Evolutionary conservation across 2,113 vertebrate genomes (phyloP), one percentile per base, ranked within the genome.

Genomic region (Peromyscus leucopus): DNA sequence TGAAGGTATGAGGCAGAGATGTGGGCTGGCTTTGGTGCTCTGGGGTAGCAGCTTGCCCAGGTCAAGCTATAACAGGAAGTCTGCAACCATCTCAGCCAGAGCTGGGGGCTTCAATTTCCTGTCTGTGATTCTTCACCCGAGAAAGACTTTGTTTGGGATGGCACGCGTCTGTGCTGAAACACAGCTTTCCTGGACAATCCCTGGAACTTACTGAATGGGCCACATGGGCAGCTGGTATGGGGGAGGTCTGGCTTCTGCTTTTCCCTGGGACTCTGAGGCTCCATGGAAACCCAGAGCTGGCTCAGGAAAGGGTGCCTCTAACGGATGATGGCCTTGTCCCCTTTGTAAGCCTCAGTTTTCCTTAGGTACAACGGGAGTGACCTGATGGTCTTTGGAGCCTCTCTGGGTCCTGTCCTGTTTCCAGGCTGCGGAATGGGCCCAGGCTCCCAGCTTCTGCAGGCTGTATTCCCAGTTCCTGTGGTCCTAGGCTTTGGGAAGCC

Each of bases 241-340:
- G 2, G 46, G 51, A 3, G 21, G 28, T 5, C 88, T 3, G 33
- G 36, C 46, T 46, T 57, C 36, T 42, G 24, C 8, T 48, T 2
- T 0, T 6, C 33, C 10, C 28, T 0, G 1, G 48, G 57, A 28
- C 72, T 8, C 10, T 0, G 5, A n/a, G 67, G 63, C 57, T 71
- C 71, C 19, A 12, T 26, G 61, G 89, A 57, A 31, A 46, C 21
- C 15, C 2, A 7, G 17, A 28, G 12, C 19, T 57, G 69, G 19
- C 71, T 67, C 0, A 3, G 36, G 26, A 17, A 5, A 57, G 6
- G 65, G 31, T 0, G 22, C 7, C 7, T 51, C 8, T 31, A 31
- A 46, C 2, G 31, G 5, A 65, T 7, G 4, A 59, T 55, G 78
- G 59, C 26, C 24, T 67, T 28, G 16, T 26, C 21, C 71, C 0